Evolutionary conservation across 2,113 vertebrate species (phyloP).

Genomic region (Sisor rabdophorus): DNA sequence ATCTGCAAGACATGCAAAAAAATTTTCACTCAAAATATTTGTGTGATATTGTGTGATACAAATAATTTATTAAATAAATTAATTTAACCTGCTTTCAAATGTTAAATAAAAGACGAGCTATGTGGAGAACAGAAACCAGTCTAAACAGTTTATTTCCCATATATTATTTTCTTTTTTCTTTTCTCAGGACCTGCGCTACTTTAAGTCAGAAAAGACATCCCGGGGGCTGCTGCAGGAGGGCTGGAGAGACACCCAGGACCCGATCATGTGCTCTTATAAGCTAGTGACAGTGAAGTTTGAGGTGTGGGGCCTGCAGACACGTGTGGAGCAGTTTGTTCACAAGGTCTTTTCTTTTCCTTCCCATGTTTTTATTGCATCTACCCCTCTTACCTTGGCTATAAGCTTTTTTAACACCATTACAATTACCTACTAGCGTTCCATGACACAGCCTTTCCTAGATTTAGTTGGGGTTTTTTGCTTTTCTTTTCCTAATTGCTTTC

Average conservation of each 20-base stretch:
- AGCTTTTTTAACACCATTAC: too few species aligned
- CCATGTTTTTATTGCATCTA: conserved; percentile 5
- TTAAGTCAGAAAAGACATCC: conserved; percentile 91
- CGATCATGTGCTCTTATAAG: conserved; percentile 99
- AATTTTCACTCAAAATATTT: too few species aligned
- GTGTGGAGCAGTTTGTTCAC: conserved; percentile 97
- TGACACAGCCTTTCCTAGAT: conserved; percentile 38
- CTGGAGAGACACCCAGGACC: conserved; percentile 87
- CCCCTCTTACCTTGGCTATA: neutral
- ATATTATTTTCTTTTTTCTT: conserved; percentile 7
- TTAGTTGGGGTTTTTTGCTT: conserved; percentile 23
- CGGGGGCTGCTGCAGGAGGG: conserved; percentile 87
- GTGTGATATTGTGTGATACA: too few species aligned
- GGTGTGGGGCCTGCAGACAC: conserved; percentile 97
- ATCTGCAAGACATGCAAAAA: too few species aligned
- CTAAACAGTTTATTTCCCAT: neutral
- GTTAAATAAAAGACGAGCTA: neutral
- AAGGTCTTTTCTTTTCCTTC: conserved; percentile 73
- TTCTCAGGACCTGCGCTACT: conserved; percentile 85
- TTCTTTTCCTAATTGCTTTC: neutral
- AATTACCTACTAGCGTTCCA: conserved; percentile 29
- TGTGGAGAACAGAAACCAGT: neutral
- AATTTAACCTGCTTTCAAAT: neutral
- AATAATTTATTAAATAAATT: too few species aligned
- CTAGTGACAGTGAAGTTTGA: conserved; percentile 97